A percentile compares a stretch with the other conserved stretches of the same genome.
These are phyloP conservation scores for Catocala nupta DNA, from an alignment of 2,888 invertebrate genomes.

Conservation along the genomic window DNA sequence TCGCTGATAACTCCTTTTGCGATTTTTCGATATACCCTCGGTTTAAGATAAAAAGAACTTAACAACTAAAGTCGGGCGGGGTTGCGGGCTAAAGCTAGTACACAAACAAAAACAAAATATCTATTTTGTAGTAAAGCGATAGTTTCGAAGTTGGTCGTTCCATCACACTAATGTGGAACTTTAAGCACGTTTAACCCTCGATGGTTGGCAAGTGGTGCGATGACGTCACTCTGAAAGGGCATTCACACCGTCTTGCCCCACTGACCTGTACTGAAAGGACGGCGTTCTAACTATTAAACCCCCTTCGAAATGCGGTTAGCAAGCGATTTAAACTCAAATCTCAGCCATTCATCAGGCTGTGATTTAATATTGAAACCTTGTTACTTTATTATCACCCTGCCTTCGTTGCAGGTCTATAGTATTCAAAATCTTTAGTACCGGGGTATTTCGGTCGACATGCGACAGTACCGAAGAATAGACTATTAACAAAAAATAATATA, in stretches of 20 bases:
- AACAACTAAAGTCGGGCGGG: too few species aligned
- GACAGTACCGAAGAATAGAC: too few species aligned
- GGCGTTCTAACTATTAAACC: conserved; percentile 47
- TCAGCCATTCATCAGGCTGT: conserved; percentile 18
- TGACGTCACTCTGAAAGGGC: conserved; percentile 64
- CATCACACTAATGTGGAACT: conserved; percentile 38
- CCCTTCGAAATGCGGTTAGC: conserved; percentile 38
- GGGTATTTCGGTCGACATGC: too few species aligned
- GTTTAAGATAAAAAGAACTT: too few species aligned
- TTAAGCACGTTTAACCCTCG: conserved; percentile 48
- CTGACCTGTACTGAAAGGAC: conserved; percentile 57
- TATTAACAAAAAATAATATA: too few species aligned
- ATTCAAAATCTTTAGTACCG: too few species aligned
- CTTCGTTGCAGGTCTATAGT: too few species aligned
- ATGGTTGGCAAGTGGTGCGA: conserved; percentile 48
- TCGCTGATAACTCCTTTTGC: too few species aligned
- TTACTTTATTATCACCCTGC: not conserved
- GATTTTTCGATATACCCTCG: too few species aligned
- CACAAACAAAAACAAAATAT: not conserved
- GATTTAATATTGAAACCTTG: conserved; percentile 16
- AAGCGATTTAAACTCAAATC: conserved; percentile 45
- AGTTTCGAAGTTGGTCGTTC: conserved; percentile 24
- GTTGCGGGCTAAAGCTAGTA: too few species aligned
- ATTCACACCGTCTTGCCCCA: conserved; percentile 65
- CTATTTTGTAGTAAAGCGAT: conserved; percentile 4